Evolutionary conservation across 2,888 invertebrate species (phyloP), one percentile per base, ranked within the genome.

Genomic region (Diarsia mendica): DNA sequence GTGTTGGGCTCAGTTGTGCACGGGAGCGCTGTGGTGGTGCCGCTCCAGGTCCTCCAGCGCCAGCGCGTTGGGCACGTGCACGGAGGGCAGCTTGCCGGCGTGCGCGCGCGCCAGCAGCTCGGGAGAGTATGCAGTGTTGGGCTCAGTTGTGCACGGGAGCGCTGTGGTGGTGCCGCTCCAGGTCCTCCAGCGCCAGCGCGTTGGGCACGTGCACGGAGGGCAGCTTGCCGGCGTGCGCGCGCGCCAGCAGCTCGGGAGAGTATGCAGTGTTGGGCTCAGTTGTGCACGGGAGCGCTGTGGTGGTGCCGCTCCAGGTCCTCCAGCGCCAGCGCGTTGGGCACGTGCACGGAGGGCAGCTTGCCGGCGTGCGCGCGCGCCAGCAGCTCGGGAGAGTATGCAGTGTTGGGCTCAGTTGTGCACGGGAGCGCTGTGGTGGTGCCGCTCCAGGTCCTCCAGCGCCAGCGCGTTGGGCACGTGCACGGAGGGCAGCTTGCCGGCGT

Each of bases 21-120:
- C 97, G 80, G 95, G 93, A 92, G 97, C 97, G 55, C 98, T 97
- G 95, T 98, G 98, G 95, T 98, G 98, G 91, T 97, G 97, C 88
- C 98, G 97, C 96, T 98, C 98, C 82, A 98, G 97, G 94, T 98
- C 98, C 95, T 98, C 98, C 76, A 98, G 97, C 77, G 98, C 98
- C 82, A 98, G 97, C 79, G 98, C 98, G 92, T 98, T 98, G 91
- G 98, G 97, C 85, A 98, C 97, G 90, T 97, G 97, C 84, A 98
- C 97, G 33, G 97, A 97, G 44, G 98, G 98, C 86, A 98, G 96
- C 95, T 98, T 98, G 85, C 98, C 98, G 85, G 98, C 98, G 15
- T 98, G 97, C 9, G 98, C 98, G 89, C 98, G 97, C 77, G 98
- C 98, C 82, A 98, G 96, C 70, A 98, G 96, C 93, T 98, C 98